phyloP scores from a whole-genome alignment of 2,888 invertebrate genomes.

The Julus scandinavius region DNA sequence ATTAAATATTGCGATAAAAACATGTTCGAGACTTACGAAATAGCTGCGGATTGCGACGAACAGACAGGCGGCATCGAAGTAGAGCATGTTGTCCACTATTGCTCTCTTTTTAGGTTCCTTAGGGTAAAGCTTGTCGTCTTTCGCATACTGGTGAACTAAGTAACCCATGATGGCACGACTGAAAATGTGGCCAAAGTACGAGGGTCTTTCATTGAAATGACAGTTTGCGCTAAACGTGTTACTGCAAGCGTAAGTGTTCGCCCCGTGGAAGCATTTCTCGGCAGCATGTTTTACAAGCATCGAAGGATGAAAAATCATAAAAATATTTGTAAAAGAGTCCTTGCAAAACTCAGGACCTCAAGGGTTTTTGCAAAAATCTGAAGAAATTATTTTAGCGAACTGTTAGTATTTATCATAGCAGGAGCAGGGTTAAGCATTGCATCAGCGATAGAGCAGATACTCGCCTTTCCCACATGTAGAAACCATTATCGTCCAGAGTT shows the following conservation, averaged over 20 bases:
- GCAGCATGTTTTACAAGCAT: too few relatives aligned
- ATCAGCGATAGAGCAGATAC: not conserved
- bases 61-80: not conserved
- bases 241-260: too few relatives aligned
- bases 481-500: constrained; percentile 44
- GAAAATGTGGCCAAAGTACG: not conserved
- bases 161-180: constrained; percentile 53
- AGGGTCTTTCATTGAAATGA: not conserved
- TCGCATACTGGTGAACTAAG: not conserved
- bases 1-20: too few relatives aligned
- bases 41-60: not conserved
- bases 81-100: not conserved
- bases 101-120: not conserved
- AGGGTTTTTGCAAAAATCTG: too few relatives aligned
- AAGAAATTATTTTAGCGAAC: too few relatives aligned
- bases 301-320: too few relatives aligned
- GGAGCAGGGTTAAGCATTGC: too few relatives aligned
- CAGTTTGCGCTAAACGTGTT: not conserved
- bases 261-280: too few relatives aligned
- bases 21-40: not conserved
- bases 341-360: too few relatives aligned
- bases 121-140: not conserved
- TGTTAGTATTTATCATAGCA: too few relatives aligned
- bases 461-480: constrained; percentile 42
- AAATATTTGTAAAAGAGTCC: too few relatives aligned